Base-by-base conservation (phyloP, 2,113 vertebrate species). In the Anseranas semipalmata region DNA sequence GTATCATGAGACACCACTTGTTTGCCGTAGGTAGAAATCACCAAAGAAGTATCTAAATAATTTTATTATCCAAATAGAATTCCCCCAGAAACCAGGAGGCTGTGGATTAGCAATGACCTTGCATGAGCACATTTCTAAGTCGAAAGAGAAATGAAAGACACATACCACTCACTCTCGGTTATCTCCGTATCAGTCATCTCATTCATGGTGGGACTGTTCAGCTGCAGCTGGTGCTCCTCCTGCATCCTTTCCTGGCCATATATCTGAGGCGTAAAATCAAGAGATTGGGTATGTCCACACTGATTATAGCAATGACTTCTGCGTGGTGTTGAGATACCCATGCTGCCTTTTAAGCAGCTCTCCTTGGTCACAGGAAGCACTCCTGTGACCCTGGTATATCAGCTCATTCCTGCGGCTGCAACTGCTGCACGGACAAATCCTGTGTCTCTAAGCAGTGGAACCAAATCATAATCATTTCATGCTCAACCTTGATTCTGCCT, bases 1-100 rank as follows among this genome's bases (percentile, higher is more conserved):
- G 17, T 53, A 7, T 35, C 1, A 1, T 27, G 58, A 30, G 46
- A 56, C 53, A 19, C 33, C 0, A 0, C 55, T 63, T 20, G 24
- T 46, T 41, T 52, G 45, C 10, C 12, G 37, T 16, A 28, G 6
- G 14, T 16, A 53, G 70, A 63, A 75, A 46, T 52, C 43, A 65
- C 48, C 24, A 9, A 28, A 22, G 22, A 37, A 12, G 27, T 80
- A 17, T 17, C 66, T 63, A 41, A 59, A 53, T 63, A 1, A 28
- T n/a, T 76, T 72, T 66, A 28, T 76, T n/a, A 72, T 39, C 20
- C 41, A 67, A n/a, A 55, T 9, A 41, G 59, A 77, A n/a, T 35
- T 56, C 19, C 28, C 3, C 16, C 10, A 45, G 46, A 72, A 50
- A 55, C 66, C 70, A 59, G 22, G 32, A 43, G 71, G n/a, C n/a